Conservation (phyloP, 1,140 invertebrate genomes). For the Tetranychus urticae region DNA sequence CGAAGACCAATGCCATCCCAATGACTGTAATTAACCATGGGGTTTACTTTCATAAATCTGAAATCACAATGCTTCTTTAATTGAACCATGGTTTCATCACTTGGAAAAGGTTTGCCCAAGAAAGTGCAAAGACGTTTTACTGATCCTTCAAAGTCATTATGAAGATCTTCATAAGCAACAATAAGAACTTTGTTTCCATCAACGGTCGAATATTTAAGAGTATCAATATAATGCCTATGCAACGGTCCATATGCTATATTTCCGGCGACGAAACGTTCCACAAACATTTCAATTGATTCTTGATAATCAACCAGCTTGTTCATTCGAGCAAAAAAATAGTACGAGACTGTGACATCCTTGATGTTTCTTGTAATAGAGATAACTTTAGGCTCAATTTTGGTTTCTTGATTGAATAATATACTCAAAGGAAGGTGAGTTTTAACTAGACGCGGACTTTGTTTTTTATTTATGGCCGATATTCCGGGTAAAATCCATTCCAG, state of each 20-base stretch:
- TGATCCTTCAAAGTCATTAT: constrained; percentile 17
- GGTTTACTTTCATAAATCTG: constrained; percentile 25
- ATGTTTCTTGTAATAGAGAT: constrained; percentile 22
- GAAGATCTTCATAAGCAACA: constrained; percentile 12
- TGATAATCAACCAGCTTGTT: constrained; percentile 28
- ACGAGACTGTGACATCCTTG: constrained; percentile 26
- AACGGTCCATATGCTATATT: constrained; percentile 19
- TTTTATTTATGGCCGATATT: constrained; percentile 16
- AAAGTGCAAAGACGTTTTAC: constrained; percentile 24
- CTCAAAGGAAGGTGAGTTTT: constrained; percentile 26
- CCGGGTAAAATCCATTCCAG: constrained; percentile 26
- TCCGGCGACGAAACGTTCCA: constrained; percentile 44
- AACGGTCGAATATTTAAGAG: background rate
- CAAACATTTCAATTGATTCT: constrained; percentile 46
- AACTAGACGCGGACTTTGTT: constrained; percentile 19
- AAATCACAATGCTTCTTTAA: constrained; percentile 25
- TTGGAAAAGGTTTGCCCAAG: constrained; percentile 20
- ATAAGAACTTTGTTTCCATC: constrained; percentile 1
- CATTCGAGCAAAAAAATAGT: constrained; percentile 24
- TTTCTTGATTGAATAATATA: constrained; percentile 18
- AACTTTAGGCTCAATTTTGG: background rate
- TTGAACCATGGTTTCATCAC: constrained; percentile 15
- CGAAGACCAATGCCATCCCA: constrained; percentile 23
- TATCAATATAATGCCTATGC: constrained; percentile 10
- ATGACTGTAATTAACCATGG: constrained; percentile 25